These are phyloP conservation scores for Parascotia fuliginaria DNA, from an alignment of 2,888 invertebrate genomes.

Conservation along the genomic window DNA sequence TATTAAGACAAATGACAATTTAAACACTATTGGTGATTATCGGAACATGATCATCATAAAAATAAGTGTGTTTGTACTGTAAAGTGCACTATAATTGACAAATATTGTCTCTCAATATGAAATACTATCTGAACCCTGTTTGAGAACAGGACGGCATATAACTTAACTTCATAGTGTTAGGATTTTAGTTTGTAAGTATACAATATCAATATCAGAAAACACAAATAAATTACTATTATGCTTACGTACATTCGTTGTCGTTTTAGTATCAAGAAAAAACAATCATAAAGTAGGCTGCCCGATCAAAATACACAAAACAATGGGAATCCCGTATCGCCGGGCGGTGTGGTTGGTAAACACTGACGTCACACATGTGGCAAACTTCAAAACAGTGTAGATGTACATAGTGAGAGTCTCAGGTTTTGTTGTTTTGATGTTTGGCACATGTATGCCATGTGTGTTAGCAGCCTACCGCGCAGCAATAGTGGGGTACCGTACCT, in stretches of 20 bases:
- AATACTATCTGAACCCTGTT: conserved; percentile 30
- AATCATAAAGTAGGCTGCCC: conserved; percentile 45
- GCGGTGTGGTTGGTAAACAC: conserved; percentile 47
- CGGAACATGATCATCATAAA: conserved; percentile 69
- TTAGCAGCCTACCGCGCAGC: conserved; percentile 74
- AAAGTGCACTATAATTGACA: conserved; percentile 71
- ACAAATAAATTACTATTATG: conserved; percentile 45
- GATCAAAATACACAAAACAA: conserved; percentile 53
- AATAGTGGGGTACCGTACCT: conserved; percentile 87
- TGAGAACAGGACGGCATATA: conserved; percentile 34
- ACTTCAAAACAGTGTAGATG: conserved; percentile 59
- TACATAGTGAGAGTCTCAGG: conserved; percentile 5
- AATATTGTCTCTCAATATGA: conserved; percentile 48
- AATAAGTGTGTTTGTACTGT: conserved; percentile 70
- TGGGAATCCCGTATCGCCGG: conserved; percentile 56
- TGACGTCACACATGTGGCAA: conserved; percentile 56
- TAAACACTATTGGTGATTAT: conserved; percentile 57
- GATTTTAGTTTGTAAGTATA: conserved; percentile 47
- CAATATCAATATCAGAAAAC: conserved; percentile 34
- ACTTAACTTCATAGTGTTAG: conserved; percentile 39
- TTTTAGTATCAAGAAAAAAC: conserved; percentile 43
- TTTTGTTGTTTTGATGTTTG: conserved; percentile 48
- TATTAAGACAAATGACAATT: conserved; percentile 30
- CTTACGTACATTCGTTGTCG: conserved; percentile 49
- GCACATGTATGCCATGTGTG: conserved; percentile 47